These are phyloP conservation scores for Dryomyza anilis DNA, from an alignment of 2,888 invertebrate genomes.

Conservation along the genomic window DNA sequence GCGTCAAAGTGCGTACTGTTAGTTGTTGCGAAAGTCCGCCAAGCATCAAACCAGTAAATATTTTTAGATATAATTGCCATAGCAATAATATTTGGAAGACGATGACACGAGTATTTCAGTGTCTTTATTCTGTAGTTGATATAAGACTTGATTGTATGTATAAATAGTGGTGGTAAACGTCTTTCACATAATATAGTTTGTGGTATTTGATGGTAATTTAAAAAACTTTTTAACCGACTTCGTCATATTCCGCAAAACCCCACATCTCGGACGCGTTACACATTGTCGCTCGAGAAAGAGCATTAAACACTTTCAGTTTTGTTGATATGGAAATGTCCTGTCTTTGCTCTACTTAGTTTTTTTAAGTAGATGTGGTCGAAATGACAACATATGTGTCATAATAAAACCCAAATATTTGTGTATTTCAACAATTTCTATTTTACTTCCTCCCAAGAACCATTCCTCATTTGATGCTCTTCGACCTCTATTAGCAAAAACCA, in stretches of 20 bases:
- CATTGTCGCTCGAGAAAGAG: constrained; percentile 8
- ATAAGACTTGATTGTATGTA: background rate
- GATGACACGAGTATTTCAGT: background rate
- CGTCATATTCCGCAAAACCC: constrained; percentile 6
- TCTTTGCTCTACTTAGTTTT: background rate
- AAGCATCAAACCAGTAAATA: no score
- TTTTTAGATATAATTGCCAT: background rate
- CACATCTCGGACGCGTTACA: constrained; percentile 22
- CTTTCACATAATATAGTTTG: background rate
- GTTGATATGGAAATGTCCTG: background rate
- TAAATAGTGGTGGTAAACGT: background rate
- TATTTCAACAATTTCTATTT: no score
- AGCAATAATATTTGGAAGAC: no score
- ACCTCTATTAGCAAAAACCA: no score
- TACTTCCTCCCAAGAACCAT: constrained; percentile 7
- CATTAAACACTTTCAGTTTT: constrained; percentile 23
- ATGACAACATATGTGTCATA: constrained; percentile 5
- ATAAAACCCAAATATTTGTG: constrained; percentile 9
- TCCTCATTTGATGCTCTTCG: background rate
- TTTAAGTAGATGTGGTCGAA: background rate
- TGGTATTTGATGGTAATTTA: no score
- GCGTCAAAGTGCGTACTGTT: no score
- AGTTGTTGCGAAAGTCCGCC: no score
- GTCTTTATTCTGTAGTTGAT: background rate
- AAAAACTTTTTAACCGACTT: no score